Percentiles rank a stretch among this genome's conserved stretches.
Conservation (phyloP, 1,140 invertebrate genomes). For the Neodiprion fabricii region DNA sequence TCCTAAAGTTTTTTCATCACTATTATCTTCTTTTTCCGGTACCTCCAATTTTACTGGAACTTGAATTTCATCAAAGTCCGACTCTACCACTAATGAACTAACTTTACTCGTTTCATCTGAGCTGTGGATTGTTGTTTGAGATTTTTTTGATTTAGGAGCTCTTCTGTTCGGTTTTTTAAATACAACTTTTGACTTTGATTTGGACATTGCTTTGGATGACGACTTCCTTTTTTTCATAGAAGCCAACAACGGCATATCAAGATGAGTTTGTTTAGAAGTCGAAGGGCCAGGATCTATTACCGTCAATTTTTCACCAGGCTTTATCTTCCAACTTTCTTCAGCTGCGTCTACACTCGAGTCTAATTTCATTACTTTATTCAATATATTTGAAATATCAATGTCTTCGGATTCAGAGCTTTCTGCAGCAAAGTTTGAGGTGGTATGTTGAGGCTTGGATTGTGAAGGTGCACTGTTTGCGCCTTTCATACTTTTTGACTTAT, state of each 20-base stretch:
- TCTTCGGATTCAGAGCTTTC: slow-evolving; percentile 19
- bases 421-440: not conserved
- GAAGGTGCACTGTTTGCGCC: not conserved
- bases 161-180: not conserved
- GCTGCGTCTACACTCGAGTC: not conserved
- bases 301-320: slow-evolving; percentile 11
- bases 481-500: slow-evolving; percentile 31
- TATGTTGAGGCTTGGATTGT: not conserved
- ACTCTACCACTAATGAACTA: not conserved
- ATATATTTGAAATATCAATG: slow-evolving; percentile 13
- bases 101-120: not conserved
- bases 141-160: not conserved
- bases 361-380: not conserved
- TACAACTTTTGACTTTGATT: not conserved
- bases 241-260: not conserved
- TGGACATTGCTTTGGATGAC: not conserved
- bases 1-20: no score
- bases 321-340: not conserved
- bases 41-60: no score
- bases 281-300: slow-evolving; percentile 41
- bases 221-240: not conserved
- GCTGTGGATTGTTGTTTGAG: not conserved
- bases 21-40: no score
- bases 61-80: not conserved
- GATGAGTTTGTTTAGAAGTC: slow-evolving; percentile 24